Percentiles rank a stretch among this genome's conserved stretches.
Evolutionary conservation across 2,888 invertebrate genomes (phyloP).

Genomic region (Chalcosyrphus nemorum): DNA sequence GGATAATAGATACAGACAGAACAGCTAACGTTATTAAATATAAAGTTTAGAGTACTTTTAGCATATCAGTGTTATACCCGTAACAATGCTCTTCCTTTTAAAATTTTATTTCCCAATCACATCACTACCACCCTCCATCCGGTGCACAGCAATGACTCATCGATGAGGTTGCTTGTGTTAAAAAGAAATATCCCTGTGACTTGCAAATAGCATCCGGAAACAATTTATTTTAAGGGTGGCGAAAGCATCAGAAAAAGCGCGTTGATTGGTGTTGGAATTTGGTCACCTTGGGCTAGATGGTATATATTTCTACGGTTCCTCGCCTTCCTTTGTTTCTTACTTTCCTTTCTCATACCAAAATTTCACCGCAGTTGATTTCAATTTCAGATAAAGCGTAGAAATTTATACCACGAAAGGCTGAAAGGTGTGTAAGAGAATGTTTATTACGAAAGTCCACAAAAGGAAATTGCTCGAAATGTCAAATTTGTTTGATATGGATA

Average conservation of each 20-base stretch:
- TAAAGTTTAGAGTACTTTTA: too few species aligned
- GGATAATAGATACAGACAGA: too few species aligned
- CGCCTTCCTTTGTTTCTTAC: neutral
- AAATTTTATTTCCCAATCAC: slow-evolving; percentile 22
- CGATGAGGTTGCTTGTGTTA: neutral
- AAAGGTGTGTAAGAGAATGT: slow-evolving; percentile 7
- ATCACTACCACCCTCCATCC: neutral
- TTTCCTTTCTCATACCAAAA: neutral
- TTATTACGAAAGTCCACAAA: neutral
- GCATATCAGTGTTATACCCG: too few species aligned
- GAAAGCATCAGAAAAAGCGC: slow-evolving; percentile 8
- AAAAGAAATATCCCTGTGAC: slow-evolving; percentile 26
- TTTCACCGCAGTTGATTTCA: slow-evolving; percentile 24
- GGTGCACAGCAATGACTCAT: slow-evolving; percentile 38
- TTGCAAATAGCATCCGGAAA: slow-evolving; percentile 31
- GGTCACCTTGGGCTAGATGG: slow-evolving; percentile 10
- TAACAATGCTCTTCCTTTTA: too few species aligned
- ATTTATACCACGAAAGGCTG: slow-evolving; percentile 3
- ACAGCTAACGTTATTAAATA: too few species aligned
- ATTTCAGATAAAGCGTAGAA: slow-evolving; percentile 40
- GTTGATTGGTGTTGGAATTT: slow-evolving; percentile 47
- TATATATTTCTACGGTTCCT: neutral
- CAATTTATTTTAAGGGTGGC: slow-evolving; percentile 22
- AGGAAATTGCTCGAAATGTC: slow-evolving; percentile 7
- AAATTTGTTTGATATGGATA: neutral